Evolutionary conservation across 1,140 invertebrate genomes (phyloP).

Genomic region (Leptinotarsa defecta): DNA sequence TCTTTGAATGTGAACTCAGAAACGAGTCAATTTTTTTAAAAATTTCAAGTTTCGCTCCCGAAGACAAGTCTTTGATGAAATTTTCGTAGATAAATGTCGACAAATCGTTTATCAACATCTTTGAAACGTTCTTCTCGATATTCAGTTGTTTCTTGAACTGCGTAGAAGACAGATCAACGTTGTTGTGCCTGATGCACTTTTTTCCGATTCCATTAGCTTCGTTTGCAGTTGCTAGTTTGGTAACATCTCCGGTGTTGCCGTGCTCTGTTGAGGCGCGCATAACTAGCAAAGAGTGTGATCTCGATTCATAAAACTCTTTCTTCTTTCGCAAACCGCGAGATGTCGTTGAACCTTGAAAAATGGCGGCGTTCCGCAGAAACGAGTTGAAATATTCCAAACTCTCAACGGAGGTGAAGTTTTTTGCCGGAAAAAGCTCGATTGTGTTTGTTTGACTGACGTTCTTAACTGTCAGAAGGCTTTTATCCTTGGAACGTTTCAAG

Average conservation of each 20-base stretch:
- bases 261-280: background rate
- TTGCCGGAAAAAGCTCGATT: background rate
- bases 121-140: background rate
- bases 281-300: background rate
- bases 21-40: background rate
- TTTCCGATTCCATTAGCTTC: background rate
- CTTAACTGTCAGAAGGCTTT: slow-evolving; percentile 8
- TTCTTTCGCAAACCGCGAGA: background rate
- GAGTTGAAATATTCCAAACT: background rate
- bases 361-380: background rate
- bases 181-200: background rate
- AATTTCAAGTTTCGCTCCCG: background rate
- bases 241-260: background rate
- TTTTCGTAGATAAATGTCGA: slow-evolving; percentile 7
- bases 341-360: background rate
- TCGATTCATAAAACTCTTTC: background rate
- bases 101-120: background rate
- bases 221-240: background rate
- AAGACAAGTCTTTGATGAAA: slow-evolving; percentile 10
- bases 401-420: background rate
- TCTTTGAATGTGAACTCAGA: background rate
- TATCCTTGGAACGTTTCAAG: background rate
- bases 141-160: slow-evolving; percentile 10
- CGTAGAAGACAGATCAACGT: background rate
- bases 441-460: background rate